These are phyloP conservation scores for Heliangelus exortis DNA, from an alignment of 2,797 vertebrate genomes.

Conservation along the genomic window DNA sequence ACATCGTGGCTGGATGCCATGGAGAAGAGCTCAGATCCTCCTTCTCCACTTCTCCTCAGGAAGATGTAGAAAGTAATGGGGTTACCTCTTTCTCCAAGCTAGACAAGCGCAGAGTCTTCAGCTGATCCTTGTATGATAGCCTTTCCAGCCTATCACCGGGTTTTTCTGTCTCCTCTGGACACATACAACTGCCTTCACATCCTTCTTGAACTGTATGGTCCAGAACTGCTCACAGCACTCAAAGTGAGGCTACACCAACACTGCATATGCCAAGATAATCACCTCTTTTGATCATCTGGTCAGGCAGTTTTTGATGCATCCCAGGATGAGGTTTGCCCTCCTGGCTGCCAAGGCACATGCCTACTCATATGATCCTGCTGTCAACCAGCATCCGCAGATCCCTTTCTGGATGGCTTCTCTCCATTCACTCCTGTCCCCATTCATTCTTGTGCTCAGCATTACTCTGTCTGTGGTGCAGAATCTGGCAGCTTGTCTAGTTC, in stretches of 20 bases:
- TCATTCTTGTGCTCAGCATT: not conserved
- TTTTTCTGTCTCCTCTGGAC: too few species aligned
- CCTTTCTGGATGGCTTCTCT: not conserved
- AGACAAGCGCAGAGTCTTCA: not conserved
- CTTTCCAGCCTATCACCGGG: not conserved
- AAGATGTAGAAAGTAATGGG: not conserved
- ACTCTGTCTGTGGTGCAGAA: not conserved
- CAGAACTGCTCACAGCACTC: not conserved
- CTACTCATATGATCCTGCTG: not conserved
- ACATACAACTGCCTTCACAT: too few species aligned
- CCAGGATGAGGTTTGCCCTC: not conserved
- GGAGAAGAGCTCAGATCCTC: not conserved
- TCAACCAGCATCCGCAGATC: not conserved
- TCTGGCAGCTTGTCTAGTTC: not conserved
- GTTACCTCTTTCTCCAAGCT: not conserved
- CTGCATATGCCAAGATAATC: too few species aligned
- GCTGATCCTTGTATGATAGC: not conserved
- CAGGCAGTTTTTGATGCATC: not conserved
- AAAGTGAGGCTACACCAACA: not conserved
- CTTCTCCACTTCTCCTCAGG: not conserved
- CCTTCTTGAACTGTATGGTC: not conserved
- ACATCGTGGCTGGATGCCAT: not conserved
- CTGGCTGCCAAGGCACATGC: not conserved
- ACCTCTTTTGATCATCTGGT: not conserved
- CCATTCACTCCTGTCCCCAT: not conserved